A percentile compares a stretch with the other conserved stretches of the same genome.
Evolutionary conservation across 2,888 invertebrate species (phyloP).

Genomic region (Euplexia lucipara): DNA sequence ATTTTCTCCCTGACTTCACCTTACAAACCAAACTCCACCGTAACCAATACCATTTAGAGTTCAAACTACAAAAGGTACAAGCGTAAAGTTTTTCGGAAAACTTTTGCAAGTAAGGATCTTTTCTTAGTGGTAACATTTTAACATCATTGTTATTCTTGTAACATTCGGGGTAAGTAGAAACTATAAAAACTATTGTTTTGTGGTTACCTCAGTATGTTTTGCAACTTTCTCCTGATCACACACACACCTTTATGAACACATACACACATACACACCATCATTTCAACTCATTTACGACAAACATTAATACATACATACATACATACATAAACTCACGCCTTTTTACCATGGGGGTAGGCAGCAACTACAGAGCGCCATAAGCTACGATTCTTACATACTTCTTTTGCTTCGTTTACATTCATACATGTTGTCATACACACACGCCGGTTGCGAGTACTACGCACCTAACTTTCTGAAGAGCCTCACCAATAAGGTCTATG

Average conservation of each 20-base stretch:
- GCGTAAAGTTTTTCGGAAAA: constrained; percentile 57
- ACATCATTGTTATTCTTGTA: constrained; percentile 51
- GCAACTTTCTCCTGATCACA: not conserved
- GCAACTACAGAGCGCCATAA: no score
- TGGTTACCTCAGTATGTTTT: constrained; percentile 29
- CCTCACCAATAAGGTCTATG: no score
- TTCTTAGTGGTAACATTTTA: constrained; percentile 45
- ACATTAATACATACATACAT: not conserved
- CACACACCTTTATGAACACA: no score
- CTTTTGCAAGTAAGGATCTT: constrained; percentile 61
- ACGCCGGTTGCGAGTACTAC: no score
- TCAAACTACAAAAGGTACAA: constrained; percentile 65
- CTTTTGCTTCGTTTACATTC: no score
- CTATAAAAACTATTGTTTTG: constrained; percentile 51
- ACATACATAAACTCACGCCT: no score
- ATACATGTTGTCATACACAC: no score
- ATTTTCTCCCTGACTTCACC: constrained; percentile 59
- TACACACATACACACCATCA: no score
- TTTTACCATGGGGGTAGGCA: no score
- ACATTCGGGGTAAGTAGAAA: constrained; percentile 27
- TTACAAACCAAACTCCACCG: constrained; percentile 67
- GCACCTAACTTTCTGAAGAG: no score
- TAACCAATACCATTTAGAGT: constrained; percentile 67
- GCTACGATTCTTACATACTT: no score
- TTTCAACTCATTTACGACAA: no score